Conservation (phyloP, 2,797 vertebrate genomes). For the Rhabdophis nuchalis region DNA sequence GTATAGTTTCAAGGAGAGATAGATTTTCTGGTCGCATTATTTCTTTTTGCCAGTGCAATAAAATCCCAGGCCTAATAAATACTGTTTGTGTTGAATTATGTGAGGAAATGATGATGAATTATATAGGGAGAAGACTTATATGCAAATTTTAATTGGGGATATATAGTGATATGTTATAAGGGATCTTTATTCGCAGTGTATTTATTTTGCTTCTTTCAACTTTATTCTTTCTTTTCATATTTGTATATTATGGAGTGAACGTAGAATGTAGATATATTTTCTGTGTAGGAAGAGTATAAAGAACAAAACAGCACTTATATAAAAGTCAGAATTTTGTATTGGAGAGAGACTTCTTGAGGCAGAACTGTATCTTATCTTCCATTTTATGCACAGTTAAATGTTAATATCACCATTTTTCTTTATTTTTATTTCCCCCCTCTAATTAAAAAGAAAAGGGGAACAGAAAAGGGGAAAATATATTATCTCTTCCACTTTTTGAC, state of each 20-base stretch:
- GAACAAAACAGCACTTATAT: not conserved
- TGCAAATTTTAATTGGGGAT: constrained; percentile 16
- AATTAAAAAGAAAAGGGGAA: not conserved
- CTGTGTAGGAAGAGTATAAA: not conserved
- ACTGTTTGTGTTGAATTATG: not conserved
- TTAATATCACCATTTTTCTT: not conserved
- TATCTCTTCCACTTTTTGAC: not conserved
- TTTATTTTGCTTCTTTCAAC: not conserved
- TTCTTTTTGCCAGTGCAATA: not conserved
- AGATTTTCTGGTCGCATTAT: not conserved
- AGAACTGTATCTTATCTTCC: not conserved
- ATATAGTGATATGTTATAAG: constrained; percentile 1
- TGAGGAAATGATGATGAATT: not conserved
- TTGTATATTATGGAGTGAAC: not conserved
- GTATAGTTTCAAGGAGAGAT: not conserved
- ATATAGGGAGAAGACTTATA: not conserved
- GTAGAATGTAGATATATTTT: not conserved
- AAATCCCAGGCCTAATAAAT: not conserved
- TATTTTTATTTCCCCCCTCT: not conserved
- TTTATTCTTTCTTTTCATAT: not conserved
- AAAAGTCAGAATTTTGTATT: not conserved
- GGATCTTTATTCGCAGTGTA: not conserved
- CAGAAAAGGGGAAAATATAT: not conserved
- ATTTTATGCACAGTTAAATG: not conserved
- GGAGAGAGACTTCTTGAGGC: no score